phyloP scores from a whole-genome alignment of 2,797 vertebrate species.

The Bufotes viridis region DNA sequence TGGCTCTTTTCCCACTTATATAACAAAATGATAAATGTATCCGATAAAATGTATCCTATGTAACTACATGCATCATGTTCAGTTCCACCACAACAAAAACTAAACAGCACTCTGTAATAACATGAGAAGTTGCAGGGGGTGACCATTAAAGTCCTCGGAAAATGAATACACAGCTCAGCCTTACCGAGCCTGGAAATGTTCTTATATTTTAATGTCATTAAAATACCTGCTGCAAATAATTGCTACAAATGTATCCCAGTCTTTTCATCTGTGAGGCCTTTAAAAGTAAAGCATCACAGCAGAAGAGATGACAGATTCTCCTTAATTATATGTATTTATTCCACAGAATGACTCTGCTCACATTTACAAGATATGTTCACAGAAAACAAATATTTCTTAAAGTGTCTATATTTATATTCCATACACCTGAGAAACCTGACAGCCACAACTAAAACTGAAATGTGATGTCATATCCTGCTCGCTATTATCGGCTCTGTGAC shows the following conservation, averaged over 20 bases:
- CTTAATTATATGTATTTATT: conserved; percentile 29
- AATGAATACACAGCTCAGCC: not conserved
- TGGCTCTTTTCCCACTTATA: not conserved
- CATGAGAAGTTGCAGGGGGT: not conserved
- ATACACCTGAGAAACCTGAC: not conserved
- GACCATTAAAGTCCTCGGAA: conserved; percentile 19
- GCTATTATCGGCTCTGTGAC: not conserved
- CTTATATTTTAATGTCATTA: conserved; percentile 16
- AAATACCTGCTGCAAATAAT: conserved; percentile 28
- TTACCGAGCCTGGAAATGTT: not conserved
- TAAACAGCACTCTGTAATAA: not conserved
- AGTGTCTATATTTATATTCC: not conserved
- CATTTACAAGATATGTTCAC: not conserved
- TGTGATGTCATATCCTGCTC: not conserved
- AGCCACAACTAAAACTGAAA: not conserved
- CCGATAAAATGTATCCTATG: not conserved
- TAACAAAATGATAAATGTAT: not conserved
- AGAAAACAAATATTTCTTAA: conserved; percentile 14
- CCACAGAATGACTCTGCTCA: not conserved
- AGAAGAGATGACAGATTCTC: conserved; percentile 16
- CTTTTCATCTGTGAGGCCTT: conserved; percentile 6
- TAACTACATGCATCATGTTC: not conserved
- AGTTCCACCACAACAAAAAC: not conserved
- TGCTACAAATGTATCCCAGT: conserved; percentile 17
- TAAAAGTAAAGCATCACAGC: conserved; percentile 16